Evolutionary conservation across 2,888 invertebrate genomes (phyloP), one percentile per base, ranked within the genome.

Genomic region (Microdon myrmicae): DNA sequence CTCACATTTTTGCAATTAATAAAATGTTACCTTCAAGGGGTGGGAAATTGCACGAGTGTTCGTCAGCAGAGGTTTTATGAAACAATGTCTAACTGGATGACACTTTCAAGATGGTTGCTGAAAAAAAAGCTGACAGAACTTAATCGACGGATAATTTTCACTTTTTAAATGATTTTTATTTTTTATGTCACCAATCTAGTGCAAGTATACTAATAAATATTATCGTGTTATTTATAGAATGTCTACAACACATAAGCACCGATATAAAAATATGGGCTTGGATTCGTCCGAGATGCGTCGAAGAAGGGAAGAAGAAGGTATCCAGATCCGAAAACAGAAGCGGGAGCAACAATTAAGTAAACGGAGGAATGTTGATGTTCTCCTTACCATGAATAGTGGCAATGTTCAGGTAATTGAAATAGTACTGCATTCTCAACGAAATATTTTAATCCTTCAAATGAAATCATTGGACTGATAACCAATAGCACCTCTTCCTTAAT

Each of bases 251-350:
- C 92, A 93, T 79, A 92, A 92, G 78, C 89, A 92, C 81, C 89
- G 94, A 72, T 97, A 96, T 79, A 96, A 97, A 87, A 96, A 96
- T 83, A 87, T 88, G 67, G 94, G 92, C 2, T 81, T 95, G 70
- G 95, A 96, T 81, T 91, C 94, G 3, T 90, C 95, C 69, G 96
- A 97, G 81, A 83, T 96, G 71, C 85, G 97, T 37, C 86, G 96
- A 43, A 83, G 96, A 26, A 84, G 97, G 28, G 97, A 97, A 79
- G 97, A 98, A 74, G 96, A 96, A 79, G 96, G 96, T 16, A 92
- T 98, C 17, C 96, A 97, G 75, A 83, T 98, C 37, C 83, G 97
- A 43, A 97, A 97, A 83, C 94, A 94, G 73, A 96, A 96, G 80
- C 83, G 96, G 64, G 97, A 97, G 79, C 94, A 95, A 76, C 96